Conservation (phyloP, 2,113 vertebrate species). For the Microtus richardsoni region DNA sequence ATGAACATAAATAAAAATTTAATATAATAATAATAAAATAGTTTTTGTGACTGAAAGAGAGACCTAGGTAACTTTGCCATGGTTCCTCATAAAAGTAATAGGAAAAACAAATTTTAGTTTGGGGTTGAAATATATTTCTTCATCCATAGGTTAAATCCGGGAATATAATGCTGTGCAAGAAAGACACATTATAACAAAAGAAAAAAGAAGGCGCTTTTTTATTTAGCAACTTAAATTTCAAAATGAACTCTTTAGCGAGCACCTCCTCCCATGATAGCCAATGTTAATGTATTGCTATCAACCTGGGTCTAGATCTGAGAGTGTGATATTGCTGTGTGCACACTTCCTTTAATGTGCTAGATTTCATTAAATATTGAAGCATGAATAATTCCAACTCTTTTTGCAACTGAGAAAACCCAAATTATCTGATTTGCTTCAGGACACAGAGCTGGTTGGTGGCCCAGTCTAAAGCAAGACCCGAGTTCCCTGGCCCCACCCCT, state of each 20-base stretch:
- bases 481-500: neutral
- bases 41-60: neutral
- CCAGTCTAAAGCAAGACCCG: neutral
- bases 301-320: neutral
- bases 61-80: neutral
- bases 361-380: constrained; percentile 34
- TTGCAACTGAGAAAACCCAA: constrained; percentile 20
- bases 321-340: neutral
- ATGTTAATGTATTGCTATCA: neutral
- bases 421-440: neutral
- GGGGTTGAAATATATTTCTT: neutral
- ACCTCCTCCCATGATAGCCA: neutral
- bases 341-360: neutral
- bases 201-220: too few relatives aligned
- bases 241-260: too few relatives aligned
- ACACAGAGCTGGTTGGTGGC: neutral
- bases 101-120: constrained; percentile 21
- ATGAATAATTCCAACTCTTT: neutral
- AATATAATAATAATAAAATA: neutral
- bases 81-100: neutral
- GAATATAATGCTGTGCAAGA: neutral
- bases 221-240: too few relatives aligned
- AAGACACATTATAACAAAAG: neutral
- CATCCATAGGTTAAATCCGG: neutral
- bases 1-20: neutral